Conservation (phyloP, 2,888 invertebrate species). For the Ornithoptera priamus region DNA sequence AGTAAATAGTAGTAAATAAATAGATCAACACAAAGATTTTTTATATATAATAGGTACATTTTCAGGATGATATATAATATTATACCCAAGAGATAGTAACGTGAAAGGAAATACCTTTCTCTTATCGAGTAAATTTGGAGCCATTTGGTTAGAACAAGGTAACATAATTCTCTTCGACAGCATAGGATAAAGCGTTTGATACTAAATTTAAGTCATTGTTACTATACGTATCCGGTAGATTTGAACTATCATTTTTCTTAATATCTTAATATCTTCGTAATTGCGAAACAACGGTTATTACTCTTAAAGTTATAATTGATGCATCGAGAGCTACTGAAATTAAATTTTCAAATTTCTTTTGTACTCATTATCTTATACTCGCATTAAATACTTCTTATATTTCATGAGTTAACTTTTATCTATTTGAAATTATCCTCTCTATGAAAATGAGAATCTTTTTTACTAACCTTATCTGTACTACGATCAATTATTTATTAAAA, state of each 20-base stretch:
- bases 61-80: background rate
- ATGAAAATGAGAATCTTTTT: too few species aligned
- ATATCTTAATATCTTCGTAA: background rate
- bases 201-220: background rate
- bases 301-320: background rate
- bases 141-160: constrained; percentile 1
- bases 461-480: too few species aligned
- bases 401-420: too few species aligned
- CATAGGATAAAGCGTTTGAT: background rate
- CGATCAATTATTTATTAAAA: too few species aligned
- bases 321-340: too few species aligned
- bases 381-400: too few species aligned
- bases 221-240: background rate
- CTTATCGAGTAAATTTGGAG: background rate
- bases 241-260: background rate
- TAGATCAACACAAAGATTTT: too few species aligned
- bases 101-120: constrained; percentile 3
- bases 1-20: too few species aligned
- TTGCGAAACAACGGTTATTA: background rate
- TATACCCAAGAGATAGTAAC: background rate
- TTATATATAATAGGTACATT: background rate
- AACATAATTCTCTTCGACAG: constrained; percentile 1
- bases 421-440: too few species aligned
- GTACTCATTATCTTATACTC: too few species aligned
- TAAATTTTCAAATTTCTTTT: background rate